phyloP scores from a whole-genome alignment of 2,888 invertebrate species.

The Ectobius pallidus region DNA sequence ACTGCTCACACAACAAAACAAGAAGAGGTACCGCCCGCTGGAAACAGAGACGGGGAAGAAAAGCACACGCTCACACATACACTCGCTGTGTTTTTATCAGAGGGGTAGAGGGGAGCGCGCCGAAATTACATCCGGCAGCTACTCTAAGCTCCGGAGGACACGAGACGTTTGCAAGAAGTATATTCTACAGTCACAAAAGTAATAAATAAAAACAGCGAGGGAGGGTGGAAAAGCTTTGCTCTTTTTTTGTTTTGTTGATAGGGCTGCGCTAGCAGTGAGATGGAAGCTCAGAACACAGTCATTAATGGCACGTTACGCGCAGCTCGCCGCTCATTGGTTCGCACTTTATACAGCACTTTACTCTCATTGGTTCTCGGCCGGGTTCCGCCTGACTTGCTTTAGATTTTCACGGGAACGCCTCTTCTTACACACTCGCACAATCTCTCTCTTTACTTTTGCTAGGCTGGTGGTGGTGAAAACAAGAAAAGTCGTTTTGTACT shows the following conservation, averaged over 20 bases:
- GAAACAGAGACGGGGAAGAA: conserved; percentile 1
- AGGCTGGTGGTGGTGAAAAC: conserved; percentile 3
- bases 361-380: conserved; percentile 35
- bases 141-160: conserved; percentile 15
- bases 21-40: conserved; percentile 9
- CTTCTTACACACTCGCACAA: background rate
- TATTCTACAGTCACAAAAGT: conserved; percentile 69
- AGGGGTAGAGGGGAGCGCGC: background rate
- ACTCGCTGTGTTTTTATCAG: conserved; percentile 6
- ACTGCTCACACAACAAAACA: background rate
- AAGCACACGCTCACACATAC: conserved; percentile 15
- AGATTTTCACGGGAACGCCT: conserved; percentile 14
- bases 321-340: conserved; percentile 40
- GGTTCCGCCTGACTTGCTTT: conserved; percentile 43
- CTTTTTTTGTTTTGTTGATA: conserved; percentile 15
- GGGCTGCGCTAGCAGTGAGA: conserved; percentile 26
- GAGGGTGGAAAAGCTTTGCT: conserved; percentile 7
- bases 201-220: conserved; percentile 70
- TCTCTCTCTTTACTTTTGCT: conserved; percentile 18
- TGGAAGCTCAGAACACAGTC: conserved; percentile 32
- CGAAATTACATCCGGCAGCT: conserved; percentile 28
- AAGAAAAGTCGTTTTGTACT: conserved; percentile 17
- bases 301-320: conserved; percentile 38
- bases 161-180: conserved; percentile 26
- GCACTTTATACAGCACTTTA: conserved; percentile 23